phyloP scores from a whole-genome alignment of 1,140 invertebrate genomes.

The Camponotus vicinus region DNA sequence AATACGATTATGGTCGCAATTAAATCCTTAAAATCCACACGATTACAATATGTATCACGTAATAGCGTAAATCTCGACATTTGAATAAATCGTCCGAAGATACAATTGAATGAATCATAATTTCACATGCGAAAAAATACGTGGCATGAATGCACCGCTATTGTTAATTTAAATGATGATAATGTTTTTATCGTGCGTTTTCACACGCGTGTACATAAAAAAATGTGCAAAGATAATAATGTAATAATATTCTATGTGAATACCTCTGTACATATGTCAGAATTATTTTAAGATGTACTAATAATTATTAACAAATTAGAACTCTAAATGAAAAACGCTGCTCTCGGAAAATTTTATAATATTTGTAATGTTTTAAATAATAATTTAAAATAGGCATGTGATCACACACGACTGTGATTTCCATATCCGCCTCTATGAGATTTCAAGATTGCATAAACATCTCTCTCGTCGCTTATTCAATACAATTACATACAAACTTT shows the following conservation, averaged over 20 bases:
- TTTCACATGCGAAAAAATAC: conserved; percentile 37
- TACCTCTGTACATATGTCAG: neutral
- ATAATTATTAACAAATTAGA: neutral
- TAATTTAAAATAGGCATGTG: neutral
- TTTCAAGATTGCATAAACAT: neutral
- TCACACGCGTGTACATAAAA: neutral
- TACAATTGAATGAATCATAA: conserved; percentile 62
- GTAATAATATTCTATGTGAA: neutral
- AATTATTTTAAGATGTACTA: neutral
- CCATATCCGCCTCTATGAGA: neutral
- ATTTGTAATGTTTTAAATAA: neutral
- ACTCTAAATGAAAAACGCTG: neutral
- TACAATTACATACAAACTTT: neutral
- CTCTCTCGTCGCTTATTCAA: neutral
- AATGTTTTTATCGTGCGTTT: neutral
- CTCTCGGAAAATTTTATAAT: neutral
- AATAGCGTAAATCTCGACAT: conserved; percentile 47
- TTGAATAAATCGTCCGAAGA: conserved; percentile 49
- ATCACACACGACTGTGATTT: neutral
- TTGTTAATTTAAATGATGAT: conserved; percentile 4
- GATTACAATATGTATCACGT: conserved; percentile 39
- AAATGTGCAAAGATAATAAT: neutral
- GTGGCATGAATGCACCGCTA: conserved; percentile 1
- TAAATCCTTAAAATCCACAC: conserved; percentile 54
- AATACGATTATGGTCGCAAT: conserved; percentile 58